Conservation (phyloP, 2,888 invertebrate genomes). For the Xylota segnis region DNA sequence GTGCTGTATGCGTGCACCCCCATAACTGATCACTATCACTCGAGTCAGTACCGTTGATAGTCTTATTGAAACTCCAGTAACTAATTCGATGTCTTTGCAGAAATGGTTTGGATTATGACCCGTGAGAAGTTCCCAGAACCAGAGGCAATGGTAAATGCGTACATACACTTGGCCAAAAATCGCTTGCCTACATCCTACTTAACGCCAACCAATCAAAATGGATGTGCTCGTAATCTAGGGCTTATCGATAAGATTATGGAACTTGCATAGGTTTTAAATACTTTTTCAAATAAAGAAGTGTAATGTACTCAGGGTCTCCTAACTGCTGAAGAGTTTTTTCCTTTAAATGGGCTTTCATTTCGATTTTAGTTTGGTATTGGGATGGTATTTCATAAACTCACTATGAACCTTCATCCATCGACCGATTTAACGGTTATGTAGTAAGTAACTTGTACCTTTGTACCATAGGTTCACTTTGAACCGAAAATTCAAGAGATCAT, state of each 20-base stretch:
- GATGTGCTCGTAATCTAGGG: conserved; percentile 41
- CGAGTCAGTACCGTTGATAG: conserved; percentile 60
- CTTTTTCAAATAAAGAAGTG: conserved; percentile 4
- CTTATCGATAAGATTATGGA: conserved; percentile 32
- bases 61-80: background rate
- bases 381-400: too few relatives aligned
- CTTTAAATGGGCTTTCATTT: too few relatives aligned
- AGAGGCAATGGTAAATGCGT: conserved; percentile 36
- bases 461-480: too few relatives aligned
- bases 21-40: conserved; percentile 27
- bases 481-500: too few relatives aligned
- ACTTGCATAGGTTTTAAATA: background rate
- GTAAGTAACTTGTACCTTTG: too few relatives aligned
- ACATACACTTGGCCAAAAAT: conserved; percentile 58
- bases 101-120: conserved; percentile 78
- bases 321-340: too few relatives aligned
- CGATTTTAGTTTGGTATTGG: too few relatives aligned
- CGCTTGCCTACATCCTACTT: conserved; percentile 65
- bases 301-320: too few relatives aligned
- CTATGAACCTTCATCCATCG: too few relatives aligned
- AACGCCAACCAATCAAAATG: conserved; percentile 69
- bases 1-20: conserved; percentile 86
- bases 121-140: conserved; percentile 68
- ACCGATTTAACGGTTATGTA: too few relatives aligned
- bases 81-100: conserved; percentile 64